Percentiles rank a stretch among this genome's conserved stretches.
phyloP scores from a whole-genome alignment of 1,140 invertebrate genomes.

The Micrasema longulum region DNA sequence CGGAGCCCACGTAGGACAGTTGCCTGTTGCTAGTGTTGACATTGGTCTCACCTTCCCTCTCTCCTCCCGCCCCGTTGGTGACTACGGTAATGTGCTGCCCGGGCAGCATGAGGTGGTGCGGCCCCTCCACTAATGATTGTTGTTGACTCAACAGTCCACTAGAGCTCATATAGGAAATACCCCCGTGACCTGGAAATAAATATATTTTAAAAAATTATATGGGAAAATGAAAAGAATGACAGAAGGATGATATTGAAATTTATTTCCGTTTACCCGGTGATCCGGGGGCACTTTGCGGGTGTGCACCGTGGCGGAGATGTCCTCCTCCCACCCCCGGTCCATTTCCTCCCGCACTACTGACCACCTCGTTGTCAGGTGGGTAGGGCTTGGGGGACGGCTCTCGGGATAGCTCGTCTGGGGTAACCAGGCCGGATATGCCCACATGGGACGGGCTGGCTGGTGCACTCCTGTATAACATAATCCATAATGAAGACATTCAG shows the following conservation, averaged over 20 bases:
- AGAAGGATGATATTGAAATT: too few relatives aligned
- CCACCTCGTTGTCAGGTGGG: conserved; percentile 57
- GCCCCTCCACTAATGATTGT: conserved; percentile 62
- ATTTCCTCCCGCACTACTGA: too few relatives aligned
- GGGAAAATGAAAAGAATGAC: too few relatives aligned
- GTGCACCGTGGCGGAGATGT: conserved; percentile 30
- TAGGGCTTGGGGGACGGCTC: conserved; percentile 83
- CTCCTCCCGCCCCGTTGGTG: conserved; percentile 72
- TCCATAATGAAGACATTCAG: too few relatives aligned
- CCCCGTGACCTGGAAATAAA: conserved; percentile 58
- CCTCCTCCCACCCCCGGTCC: not conserved
- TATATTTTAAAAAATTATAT: too few relatives aligned
- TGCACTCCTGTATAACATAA: conserved; percentile 77
- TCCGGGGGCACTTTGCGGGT: conserved; percentile 66
- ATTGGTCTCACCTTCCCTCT: conserved; percentile 69
- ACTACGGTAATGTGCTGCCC: conserved; percentile 73
- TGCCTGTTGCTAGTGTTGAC: not conserved
- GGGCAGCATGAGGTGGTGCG: conserved; percentile 60
- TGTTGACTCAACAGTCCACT: conserved; percentile 59
- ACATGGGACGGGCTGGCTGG: conserved; percentile 94
- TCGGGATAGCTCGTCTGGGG: conserved; percentile 85
- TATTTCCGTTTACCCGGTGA: conserved; percentile 62
- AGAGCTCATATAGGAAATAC: conserved; percentile 57
- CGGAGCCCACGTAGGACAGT: conserved; percentile 57
- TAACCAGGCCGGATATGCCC: conserved; percentile 84